phyloP scores from a whole-genome alignment of 2,797 vertebrate genomes.

The Scolopax rusticola region DNA sequence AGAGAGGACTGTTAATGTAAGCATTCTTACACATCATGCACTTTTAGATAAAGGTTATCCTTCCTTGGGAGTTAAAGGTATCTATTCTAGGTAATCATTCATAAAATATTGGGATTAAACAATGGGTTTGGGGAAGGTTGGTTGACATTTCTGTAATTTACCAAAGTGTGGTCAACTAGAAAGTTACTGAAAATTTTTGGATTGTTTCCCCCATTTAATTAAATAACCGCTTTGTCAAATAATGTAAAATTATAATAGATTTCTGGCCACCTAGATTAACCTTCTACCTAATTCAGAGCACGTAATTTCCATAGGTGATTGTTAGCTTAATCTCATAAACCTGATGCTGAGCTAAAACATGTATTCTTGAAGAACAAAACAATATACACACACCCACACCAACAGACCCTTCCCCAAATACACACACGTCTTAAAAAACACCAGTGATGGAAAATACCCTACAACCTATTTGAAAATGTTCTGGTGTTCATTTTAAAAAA shows the following conservation, averaged over 20 bases:
- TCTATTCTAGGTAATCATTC: not conserved
- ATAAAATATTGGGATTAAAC: not conserved
- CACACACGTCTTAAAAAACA: not conserved
- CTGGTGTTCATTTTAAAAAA: not conserved
- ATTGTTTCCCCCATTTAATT: not conserved
- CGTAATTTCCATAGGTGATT: not conserved
- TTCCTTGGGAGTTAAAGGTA: not conserved
- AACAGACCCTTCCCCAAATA: not conserved
- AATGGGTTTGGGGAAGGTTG: not conserved
- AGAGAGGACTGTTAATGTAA: not conserved
- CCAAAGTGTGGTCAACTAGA: not conserved
- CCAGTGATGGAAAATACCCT: rapidly evolving
- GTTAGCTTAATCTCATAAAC: not conserved
- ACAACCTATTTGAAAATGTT: not conserved
- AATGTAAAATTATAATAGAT: not conserved
- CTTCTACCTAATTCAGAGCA: not conserved
- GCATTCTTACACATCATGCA: not conserved
- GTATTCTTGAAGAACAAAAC: not conserved
- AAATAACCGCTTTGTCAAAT: not conserved
- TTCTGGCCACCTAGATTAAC: not conserved
- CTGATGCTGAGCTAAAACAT: not conserved
- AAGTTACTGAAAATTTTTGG: not conserved
- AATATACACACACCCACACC: not conserved
- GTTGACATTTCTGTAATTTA: not conserved
- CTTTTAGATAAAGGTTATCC: not conserved